Base-by-base conservation (phyloP, 2,888 invertebrate genomes). In the Temnothorax unifasciatus region DNA sequence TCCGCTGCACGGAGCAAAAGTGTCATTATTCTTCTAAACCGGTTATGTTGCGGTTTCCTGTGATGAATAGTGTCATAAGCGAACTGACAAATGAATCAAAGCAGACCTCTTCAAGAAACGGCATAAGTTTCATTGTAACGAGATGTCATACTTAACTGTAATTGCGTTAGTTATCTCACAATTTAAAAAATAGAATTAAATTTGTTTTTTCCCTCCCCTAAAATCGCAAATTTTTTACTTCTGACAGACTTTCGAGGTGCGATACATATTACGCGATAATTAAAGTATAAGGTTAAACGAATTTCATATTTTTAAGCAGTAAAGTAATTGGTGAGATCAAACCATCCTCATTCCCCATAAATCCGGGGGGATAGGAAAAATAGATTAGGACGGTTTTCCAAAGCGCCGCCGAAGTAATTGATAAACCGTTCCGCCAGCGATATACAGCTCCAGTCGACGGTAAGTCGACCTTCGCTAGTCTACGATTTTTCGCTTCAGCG, bases 401-500 rank as follows among this genome's bases (percentile, higher is more conserved):
- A 54, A 21, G n/a, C 44, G 29, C 57, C 54, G 34, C 41, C 63
- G n/a, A 52, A 69, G 79, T 69, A 79, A 79, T 79, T 69, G 79
- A 79, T 79, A 69, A 69, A 47, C 79, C 21, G 34, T 25, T 69
- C 34, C 77, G 44, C 68, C 57, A 77, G 44, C 77, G 57, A 57
- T 77, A 57, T 68, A 77, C 77, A 77, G 47, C 21, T 47, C 18
- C 25, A 13, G 38, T 47, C 44, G n/a, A 18, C 34, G n/a, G 41
- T 38, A 61, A 73, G 47, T 61, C 63, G 63, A 63, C 18, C 21
- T 57, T 21, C 77, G 68, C 57, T 68, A 47, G 77, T 77, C 44
- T 69, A 69, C 69, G 79, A 79, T 79, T 79, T 69, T 69, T 69
- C 79, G 69, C 79, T 79, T 59, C 69, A 57, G 47, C 79, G 59